Conservation (phyloP, 2,888 invertebrate genomes). For the Druceiella hillmani region DNA sequence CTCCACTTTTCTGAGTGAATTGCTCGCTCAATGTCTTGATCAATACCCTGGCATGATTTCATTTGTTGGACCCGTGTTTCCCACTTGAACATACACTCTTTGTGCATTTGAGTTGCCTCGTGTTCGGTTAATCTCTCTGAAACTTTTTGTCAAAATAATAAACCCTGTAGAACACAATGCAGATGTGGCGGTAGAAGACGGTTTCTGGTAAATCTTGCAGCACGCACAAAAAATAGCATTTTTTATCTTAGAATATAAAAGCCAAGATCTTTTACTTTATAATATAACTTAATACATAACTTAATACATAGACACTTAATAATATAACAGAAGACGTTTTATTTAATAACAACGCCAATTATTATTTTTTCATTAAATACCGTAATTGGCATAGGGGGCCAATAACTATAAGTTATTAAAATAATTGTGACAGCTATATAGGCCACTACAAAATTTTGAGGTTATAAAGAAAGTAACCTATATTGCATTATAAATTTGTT, state of each 20-base stretch:
- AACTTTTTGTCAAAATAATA: constrained; percentile 23
- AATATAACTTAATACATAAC: no score
- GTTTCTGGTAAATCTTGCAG: constrained; percentile 21
- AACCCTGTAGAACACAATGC: constrained; percentile 20
- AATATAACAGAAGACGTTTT: no score
- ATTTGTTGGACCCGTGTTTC: constrained; percentile 22
- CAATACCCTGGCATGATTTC: constrained; percentile 22
- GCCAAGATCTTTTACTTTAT: constrained; percentile 24
- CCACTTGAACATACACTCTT: constrained; percentile 23
- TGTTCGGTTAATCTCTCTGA: constrained; percentile 21
- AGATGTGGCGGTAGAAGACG: constrained; percentile 17
- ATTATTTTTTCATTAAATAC: no score
- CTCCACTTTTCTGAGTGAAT: constrained; percentile 23
- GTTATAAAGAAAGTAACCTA: no score
- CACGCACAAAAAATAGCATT: constrained; percentile 21
- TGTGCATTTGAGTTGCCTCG: constrained; percentile 22
- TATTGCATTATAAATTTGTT: no score
- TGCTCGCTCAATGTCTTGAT: constrained; percentile 22
- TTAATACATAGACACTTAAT: no score
- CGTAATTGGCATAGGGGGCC: no score
- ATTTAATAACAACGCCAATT: no score
- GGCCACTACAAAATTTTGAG: no score
- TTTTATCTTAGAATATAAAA: constrained; percentile 23
- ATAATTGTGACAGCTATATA: no score
- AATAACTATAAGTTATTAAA: no score